Evolutionary conservation across 23 tunicate genomes (phyloP), one percentile per base, ranked within the genome.

Genomic region (Trididemnum nubilum): DNA sequence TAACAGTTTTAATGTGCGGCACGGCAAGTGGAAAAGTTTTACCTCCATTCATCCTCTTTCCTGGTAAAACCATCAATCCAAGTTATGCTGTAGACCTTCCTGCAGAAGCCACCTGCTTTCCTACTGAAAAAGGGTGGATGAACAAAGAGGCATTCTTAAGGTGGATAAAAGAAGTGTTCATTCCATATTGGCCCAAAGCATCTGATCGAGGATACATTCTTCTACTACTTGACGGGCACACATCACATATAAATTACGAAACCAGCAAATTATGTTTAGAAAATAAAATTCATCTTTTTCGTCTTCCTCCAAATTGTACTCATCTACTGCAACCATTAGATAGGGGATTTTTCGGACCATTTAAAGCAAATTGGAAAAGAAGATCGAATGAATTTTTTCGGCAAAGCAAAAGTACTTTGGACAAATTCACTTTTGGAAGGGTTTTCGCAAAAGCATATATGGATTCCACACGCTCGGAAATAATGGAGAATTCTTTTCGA

Each of bases 61-160:
- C 82, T 28, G 82, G 82, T 2, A 77, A 77, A 54, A 28, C 22
- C 27, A 36, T 77, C 7, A 77, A 77, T 30, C 82, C 67, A 7
- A 2, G 36, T 2, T 77, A 77, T 26, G 67, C 82, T 30, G 33
- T 77, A 9, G 67, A 77, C 32, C 36, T 77, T 3, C 67, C 82
- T 3, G 12, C 38, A 5, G n/a, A 33, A 31, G 3, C 76, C 28
- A 31, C 12, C 9, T 33, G 39, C n/a, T 70, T 5, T 70, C 18
- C 76, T 12, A 70, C 76, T 31, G 38, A 70, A 4, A 27, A 36
- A 4, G 76, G 76, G 38, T 70, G 76, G 76, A 70, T 34, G 76
- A 70, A 36, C 29, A 12, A 33, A 7, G 12, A 70, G 9, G 76
- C 76, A 5, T 70, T 70, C 31, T 34, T 19, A 27, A n/a, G 9